Percentiles rank a stretch among this genome's conserved stretches.
Evolutionary conservation across 2,888 invertebrate species (phyloP).

Genomic region (Dyspetes luteomarginatus): DNA sequence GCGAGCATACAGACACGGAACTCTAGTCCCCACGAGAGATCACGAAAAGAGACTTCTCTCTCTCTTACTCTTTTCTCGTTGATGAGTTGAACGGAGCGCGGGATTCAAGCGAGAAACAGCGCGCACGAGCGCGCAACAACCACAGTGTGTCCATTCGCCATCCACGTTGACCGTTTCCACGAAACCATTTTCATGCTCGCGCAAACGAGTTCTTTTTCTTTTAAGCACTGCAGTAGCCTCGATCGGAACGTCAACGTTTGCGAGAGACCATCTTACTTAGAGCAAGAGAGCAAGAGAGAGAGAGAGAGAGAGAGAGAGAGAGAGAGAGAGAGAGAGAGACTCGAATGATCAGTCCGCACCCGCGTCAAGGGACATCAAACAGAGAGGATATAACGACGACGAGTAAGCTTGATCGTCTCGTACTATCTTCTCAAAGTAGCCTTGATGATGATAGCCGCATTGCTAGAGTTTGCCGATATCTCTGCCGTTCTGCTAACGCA

Average conservation of each 20-base stretch:
- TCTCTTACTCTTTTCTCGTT: background rate
- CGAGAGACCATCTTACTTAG: constrained; percentile 42
- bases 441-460: constrained; percentile 48
- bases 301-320: constrained; percentile 49
- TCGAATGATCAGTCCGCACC: constrained; percentile 69
- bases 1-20: constrained; percentile 27
- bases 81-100: background rate
- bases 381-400: constrained; percentile 55
- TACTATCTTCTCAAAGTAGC: constrained; percentile 62
- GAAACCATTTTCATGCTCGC: constrained; percentile 77
- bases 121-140: constrained; percentile 15
- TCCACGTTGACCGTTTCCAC: constrained; percentile 69
- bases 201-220: constrained; percentile 66
- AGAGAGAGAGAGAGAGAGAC: constrained; percentile 32
- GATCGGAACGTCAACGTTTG: constrained; percentile 57
- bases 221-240: constrained; percentile 44
- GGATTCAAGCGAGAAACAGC: constrained; percentile 4
- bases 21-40: constrained; percentile 55
- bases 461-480: background rate
- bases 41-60: constrained; percentile 39
- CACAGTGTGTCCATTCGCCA: constrained; percentile 45
- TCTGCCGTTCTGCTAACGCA: background rate
- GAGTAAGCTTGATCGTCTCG: constrained; percentile 58
- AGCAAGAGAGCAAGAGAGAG: constrained; percentile 30
- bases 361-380: constrained; percentile 56